Evolutionary conservation across 92 coral and sea anemone species (phyloP).

Genomic region (Actinostola sp.): DNA sequence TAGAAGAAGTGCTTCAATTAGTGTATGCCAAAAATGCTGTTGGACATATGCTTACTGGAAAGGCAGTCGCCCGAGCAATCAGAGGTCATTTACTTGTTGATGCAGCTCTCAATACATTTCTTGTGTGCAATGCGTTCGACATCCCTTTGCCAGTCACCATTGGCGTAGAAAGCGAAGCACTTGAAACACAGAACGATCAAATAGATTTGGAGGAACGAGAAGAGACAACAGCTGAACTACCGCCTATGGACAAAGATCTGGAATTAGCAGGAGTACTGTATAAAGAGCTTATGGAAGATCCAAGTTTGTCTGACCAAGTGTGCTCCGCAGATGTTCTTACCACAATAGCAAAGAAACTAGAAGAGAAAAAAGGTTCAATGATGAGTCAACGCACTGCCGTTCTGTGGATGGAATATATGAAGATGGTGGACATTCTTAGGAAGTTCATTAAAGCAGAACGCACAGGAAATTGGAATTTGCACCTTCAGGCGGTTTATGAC

Average conservation of each 20-base stretch:
- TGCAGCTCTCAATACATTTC: conserved; percentile 9
- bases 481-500: conserved; percentile 31
- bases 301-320: too few species aligned
- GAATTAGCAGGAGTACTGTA: too few species aligned
- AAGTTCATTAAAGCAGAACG: too few species aligned
- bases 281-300: too few species aligned
- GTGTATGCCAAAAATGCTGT: too few species aligned
- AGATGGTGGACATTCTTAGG: too few species aligned
- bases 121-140: neutral
- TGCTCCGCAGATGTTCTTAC: neutral
- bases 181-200: neutral
- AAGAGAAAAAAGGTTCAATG: too few species aligned
- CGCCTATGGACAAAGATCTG: too few species aligned
- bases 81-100: conserved; percentile 36
- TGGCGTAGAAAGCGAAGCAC: conserved; percentile 27
- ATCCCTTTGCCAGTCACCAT: neutral
- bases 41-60: conserved; percentile 12
- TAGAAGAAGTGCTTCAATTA: conserved; percentile 42
- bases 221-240: too few species aligned
- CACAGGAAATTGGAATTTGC: too few species aligned
- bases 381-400: conserved; percentile 28
- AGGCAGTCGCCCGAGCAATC: conserved; percentile 23
- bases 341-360: neutral
- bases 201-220: too few species aligned
- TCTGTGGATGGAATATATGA: conserved; percentile 39